Evolutionary conservation across 1,140 invertebrate species (phyloP).

Genomic region (Tyrophagus putrescentiae): DNA sequence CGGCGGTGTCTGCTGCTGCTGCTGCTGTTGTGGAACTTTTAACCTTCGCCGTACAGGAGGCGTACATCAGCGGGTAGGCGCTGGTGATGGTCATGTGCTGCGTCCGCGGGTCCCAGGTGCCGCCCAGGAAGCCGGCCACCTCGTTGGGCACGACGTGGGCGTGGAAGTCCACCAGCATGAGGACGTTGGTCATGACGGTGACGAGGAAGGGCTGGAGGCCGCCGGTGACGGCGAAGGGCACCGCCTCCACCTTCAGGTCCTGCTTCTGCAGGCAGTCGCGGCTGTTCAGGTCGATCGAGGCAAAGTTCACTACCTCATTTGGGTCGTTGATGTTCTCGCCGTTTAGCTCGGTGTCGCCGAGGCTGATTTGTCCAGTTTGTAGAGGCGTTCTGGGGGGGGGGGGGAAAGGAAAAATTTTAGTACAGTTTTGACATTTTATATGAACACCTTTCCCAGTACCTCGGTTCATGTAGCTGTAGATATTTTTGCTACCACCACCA

Average conservation of each 20-base stretch:
- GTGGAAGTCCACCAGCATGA: slow-evolving; percentile 78
- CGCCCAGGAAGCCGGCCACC: slow-evolving; percentile 82
- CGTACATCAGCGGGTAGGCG: slow-evolving; percentile 51
- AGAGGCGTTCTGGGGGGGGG: slow-evolving; percentile 2
- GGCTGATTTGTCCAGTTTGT: slow-evolving; percentile 2
- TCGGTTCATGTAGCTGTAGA: too few relatives aligned
- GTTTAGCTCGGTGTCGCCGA: background rate
- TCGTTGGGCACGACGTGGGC: slow-evolving; percentile 79
- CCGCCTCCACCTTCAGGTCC: slow-evolving; percentile 69
- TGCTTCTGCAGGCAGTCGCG: slow-evolving; percentile 39
- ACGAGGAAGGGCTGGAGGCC: slow-evolving; percentile 82
- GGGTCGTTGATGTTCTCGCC: background rate
- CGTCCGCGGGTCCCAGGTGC: slow-evolving; percentile 80
- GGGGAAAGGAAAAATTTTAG: too few relatives aligned
- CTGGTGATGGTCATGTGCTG: slow-evolving; percentile 74
- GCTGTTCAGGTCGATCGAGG: slow-evolving; percentile 9
- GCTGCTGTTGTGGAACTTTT: too few relatives aligned
- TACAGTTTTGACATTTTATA: too few relatives aligned
- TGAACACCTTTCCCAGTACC: too few relatives aligned
- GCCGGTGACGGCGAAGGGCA: slow-evolving; percentile 64
- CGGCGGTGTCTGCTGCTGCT: slow-evolving; percentile 61
- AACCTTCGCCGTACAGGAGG: too few relatives aligned
- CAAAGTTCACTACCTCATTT: slow-evolving; percentile 16
- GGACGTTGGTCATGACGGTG: slow-evolving; percentile 70
- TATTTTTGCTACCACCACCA: too few relatives aligned